A percentile compares a stretch with the other conserved stretches of the same genome.
Evolutionary conservation across 2,113 vertebrate species (phyloP).

Genomic region (Antechinus flavipes): DNA sequence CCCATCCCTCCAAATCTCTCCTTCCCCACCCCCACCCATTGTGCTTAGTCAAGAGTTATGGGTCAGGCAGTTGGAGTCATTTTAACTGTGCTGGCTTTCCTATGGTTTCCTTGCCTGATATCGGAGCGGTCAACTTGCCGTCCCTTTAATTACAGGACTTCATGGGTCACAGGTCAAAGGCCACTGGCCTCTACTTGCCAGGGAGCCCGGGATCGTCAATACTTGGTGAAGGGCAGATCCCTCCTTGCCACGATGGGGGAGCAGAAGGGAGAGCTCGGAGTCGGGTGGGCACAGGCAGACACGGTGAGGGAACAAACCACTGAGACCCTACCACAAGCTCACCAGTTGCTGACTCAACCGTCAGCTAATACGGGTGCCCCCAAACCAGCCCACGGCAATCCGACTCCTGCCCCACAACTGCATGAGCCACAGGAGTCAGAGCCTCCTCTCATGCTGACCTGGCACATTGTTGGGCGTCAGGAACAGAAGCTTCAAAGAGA

Average conservation of each 20-base stretch:
- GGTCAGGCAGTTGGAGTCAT: slow-evolving; percentile 19
- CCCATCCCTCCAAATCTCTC: background rate
- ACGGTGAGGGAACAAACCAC: slow-evolving; percentile 28
- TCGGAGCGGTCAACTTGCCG: slow-evolving; percentile 45
- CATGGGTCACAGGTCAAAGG: slow-evolving; percentile 30
- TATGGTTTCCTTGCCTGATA: background rate
- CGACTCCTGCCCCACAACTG: background rate
- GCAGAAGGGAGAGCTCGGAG: background rate
- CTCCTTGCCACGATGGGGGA: background rate
- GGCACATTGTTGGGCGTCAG: slow-evolving; percentile 43
- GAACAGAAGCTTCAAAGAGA: slow-evolving; percentile 73
- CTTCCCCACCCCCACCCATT: background rate
- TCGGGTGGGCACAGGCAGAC: background rate
- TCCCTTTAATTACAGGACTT: slow-evolving; percentile 29
- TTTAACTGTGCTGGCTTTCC: slow-evolving; percentile 11
- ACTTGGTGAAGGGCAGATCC: slow-evolving; percentile 1
- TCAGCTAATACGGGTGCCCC: background rate
- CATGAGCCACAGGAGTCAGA: background rate
- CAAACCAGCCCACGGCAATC: background rate
- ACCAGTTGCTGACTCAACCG: background rate
- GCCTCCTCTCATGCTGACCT: slow-evolving; percentile 49
- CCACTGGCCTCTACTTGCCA: slow-evolving; percentile 26
- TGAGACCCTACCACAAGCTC: slow-evolving; percentile 30
- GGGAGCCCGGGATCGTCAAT: background rate
- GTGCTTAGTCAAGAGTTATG: slow-evolving; percentile 10